These are phyloP conservation scores for Nemoura dubitans DNA, from an alignment of 2,888 invertebrate genomes.

Conservation along the genomic window DNA sequence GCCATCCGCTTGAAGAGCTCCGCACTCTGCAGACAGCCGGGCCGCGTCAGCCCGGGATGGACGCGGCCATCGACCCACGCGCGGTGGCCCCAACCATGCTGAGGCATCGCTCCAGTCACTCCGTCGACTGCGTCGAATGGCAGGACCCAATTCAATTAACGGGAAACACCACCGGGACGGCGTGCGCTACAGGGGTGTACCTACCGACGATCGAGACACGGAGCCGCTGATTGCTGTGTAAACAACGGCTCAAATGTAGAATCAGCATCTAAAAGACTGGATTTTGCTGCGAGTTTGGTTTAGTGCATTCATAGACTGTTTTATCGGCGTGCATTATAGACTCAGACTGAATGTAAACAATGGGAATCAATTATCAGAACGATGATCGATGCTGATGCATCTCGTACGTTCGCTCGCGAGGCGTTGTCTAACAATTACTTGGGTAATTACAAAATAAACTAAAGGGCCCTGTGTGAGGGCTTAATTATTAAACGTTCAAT, in stretches of 20 bases:
- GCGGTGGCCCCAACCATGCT: not conserved
- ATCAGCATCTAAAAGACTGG: not conserved
- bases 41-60: not conserved
- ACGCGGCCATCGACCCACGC: constrained; percentile 23
- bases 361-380: not conserved
- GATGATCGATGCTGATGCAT: not conserved
- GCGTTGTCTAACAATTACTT: not conserved
- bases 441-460: not conserved
- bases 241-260: not conserved
- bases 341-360: too few relatives aligned
- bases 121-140: constrained; percentile 41
- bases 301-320: not conserved
- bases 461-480: not conserved
- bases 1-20: not conserved
- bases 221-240: not conserved
- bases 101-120: constrained; percentile 38
- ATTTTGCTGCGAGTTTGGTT: not conserved
- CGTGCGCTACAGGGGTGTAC: constrained; percentile 26
- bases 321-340: too few relatives aligned
- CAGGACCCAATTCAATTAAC: constrained; percentile 46
- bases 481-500: not conserved
- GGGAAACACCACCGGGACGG: constrained; percentile 34
- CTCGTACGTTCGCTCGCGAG: not conserved
- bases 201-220: not conserved
- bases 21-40: not conserved